These are phyloP conservation scores for Pygoscelis adeliae DNA, from an alignment of 2,113 vertebrate species.

Conservation along the genomic window DNA sequence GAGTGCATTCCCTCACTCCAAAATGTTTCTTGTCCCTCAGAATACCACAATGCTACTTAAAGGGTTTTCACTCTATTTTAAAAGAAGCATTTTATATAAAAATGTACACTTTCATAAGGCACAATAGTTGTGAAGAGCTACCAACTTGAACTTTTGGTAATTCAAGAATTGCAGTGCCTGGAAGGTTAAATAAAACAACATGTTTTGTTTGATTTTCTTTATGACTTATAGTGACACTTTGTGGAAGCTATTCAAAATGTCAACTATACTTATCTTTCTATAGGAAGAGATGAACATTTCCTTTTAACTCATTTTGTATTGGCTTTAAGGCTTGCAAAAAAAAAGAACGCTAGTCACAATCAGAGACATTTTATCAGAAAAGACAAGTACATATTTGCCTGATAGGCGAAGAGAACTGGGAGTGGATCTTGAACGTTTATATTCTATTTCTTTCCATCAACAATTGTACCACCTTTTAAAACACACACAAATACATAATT, in stretches of 20 bases:
- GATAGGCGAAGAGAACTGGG: background rate
- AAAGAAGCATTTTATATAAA: background rate
- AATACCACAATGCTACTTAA: background rate
- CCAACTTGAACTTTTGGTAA: background rate
- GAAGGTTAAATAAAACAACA: background rate
- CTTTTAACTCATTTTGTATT: background rate
- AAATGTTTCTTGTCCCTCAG: background rate
- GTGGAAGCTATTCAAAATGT: background rate
- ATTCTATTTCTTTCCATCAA: background rate
- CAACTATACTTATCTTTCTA: background rate
- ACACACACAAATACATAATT: background rate
- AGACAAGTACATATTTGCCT: background rate
- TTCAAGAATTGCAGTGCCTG: background rate
- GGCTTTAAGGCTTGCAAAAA: background rate
- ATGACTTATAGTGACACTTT: background rate
- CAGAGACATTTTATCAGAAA: background rate
- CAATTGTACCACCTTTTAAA: background rate
- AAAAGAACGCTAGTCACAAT: background rate
- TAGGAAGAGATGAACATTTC: background rate
- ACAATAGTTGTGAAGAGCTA: background rate
- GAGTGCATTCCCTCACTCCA: background rate
- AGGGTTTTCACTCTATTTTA: background rate
- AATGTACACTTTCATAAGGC: background rate
- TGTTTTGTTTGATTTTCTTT: background rate
- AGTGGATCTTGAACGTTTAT: background rate